Base-by-base conservation (phyloP, 1,140 invertebrate genomes). In the Scaptomyza hsui region DNA sequence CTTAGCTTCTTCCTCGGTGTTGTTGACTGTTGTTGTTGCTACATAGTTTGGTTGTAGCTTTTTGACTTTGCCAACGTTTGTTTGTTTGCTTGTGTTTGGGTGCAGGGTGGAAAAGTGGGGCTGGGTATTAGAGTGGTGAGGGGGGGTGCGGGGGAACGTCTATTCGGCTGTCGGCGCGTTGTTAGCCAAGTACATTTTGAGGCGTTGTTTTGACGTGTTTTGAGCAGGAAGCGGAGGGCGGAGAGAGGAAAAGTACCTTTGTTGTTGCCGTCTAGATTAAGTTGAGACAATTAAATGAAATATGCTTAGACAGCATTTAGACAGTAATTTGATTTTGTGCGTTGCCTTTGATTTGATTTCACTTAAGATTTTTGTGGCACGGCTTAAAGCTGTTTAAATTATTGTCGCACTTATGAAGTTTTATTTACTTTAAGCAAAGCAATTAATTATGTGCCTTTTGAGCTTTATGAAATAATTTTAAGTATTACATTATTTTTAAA, bases 311-410 rank as follows among this genome's bases (percentile, higher is more conserved):
- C 82, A 78, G 62, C 70, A 73, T 60, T 67, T 65, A 86, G 81
- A 85, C 81, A 74, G 65, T 86, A 86, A 86, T 86, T 86, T 77
- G 78, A 88, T 86, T 88, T 81, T 72, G 26, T 55, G 48, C 55
- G 26, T 61, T 61, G 55, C 56, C 39, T 67, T 67, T 72, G 48
- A 72, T 67, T 68, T n/a, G n/a, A 35, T 32, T 47, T 21, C 21
- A 16, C 21, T 2, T 12, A n/a, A 53, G 9, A 26, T 35, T 37
- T 26, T 10, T 15, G 10, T 19, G 41, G 24, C 32, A 9, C 26
- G 44, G 35, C 32, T 60, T 44, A 59, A 64, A 29, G 29, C 32
- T n/a, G 18, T 57, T 48, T 19, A 55, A 37, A 16, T 18, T 32
- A 37, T 35, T 49, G 35, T 18, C 37, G 9, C 29, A 47, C 26